Base-by-base conservation (phyloP, 2,113 vertebrate species). In the Leptosomus discolor region DNA sequence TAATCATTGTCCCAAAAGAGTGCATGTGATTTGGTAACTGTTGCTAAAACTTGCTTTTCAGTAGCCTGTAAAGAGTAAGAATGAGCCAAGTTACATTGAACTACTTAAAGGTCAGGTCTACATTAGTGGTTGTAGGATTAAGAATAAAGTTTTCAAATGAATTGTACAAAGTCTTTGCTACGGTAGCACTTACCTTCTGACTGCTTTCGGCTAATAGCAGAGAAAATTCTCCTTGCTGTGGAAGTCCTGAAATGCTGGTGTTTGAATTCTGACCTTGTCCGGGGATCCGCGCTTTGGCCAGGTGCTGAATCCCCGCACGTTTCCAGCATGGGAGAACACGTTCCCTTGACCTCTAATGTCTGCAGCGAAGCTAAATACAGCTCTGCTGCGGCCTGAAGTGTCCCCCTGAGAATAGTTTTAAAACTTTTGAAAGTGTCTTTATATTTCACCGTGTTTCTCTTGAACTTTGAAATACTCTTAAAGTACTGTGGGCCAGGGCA, bases 271-370 rank as follows among this genome's bases (percentile, higher is more conserved):
- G 51, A 7, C 51, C 46, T 70, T 57, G 37, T 45, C 45, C 4
- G 2, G 37, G 53, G 73, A 14, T 58, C 37, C 0, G 0, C 1
- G 5, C 79, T 75, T 50, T 53, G 57, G 57, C 34, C 23, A 23
- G 13, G 9, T 63, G 46, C 16, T 57, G 79, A 76, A 58, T 94
- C 53, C 81, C 75, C 51, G 16, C 30, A 1, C 4, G 2, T 30
- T 95, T 53, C 76, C 90, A 79, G 75, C 9, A 5, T 18, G 29
- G 71, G 41, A 79, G 36, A 12, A 4, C 32, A 6, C 1, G 0
- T 85, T 63, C 45, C 41, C 48, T 74, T 2, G 0, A 74, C 5
- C 54, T 51, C 14, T 15, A 46, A 61, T 12, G 21, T 84, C 88
- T 74, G 54, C 6, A 9, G 74, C 75, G n/a, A 27, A 56, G 60